Evolutionary conservation across 2,113 vertebrate species (phyloP).

Genomic region (Cyanistes caeruleus): DNA sequence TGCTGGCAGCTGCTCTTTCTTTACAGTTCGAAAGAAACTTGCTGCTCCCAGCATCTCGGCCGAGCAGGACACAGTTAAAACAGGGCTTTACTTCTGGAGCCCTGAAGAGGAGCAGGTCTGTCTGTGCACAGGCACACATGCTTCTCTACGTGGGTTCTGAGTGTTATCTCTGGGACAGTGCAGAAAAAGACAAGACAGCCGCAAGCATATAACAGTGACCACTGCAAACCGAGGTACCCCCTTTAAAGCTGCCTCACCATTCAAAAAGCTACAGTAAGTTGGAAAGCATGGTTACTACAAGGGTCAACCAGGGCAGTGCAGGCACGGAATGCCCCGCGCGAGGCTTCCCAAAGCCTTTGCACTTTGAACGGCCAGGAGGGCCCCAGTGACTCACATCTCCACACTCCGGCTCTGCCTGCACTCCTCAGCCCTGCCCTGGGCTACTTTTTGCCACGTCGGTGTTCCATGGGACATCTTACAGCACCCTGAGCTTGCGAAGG

Average conservation of each 20-base stretch:
- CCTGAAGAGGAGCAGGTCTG: neutral
- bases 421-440: neutral
- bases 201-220: fast-evolving
- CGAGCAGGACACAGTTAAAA: neutral
- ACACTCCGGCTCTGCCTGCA: neutral
- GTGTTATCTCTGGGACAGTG: neutral
- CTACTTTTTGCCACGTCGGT: constrained; percentile 26
- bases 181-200: neutral
- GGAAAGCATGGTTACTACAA: neutral
- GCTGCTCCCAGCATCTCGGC: neutral
- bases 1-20: neutral
- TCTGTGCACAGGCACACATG: neutral
- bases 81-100: neutral
- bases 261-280: neutral
- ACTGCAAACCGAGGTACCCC: neutral
- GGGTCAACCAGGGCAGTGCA: neutral
- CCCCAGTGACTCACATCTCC: constrained; percentile 8
- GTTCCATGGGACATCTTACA: neutral
- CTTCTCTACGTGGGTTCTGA: neutral
- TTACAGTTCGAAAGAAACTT: neutral
- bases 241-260: neutral
- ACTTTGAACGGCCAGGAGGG: neutral
- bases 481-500: neutral
- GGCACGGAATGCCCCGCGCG: fast-evolving
- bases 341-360: neutral